phyloP scores from a whole-genome alignment of 2,113 vertebrate genomes.

The Urocynchramus pylzowi region DNA sequence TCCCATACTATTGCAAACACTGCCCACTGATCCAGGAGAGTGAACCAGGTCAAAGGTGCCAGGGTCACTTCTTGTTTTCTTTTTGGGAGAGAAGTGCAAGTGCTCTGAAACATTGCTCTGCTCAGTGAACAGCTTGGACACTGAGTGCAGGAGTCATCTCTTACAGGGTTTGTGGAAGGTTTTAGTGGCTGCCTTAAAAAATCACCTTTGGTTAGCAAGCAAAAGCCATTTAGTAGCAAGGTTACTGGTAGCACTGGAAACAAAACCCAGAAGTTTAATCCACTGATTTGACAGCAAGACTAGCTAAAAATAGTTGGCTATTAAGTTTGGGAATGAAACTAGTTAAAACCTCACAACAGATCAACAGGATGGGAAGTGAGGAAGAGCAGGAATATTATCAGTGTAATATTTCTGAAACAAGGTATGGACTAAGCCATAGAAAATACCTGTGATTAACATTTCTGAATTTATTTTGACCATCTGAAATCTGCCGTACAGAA shows the following conservation, averaged over 20 bases:
- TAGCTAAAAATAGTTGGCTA: neutral
- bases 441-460: neutral
- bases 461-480: neutral
- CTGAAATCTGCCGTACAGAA: neutral
- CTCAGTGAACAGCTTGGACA: neutral
- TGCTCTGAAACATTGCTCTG: neutral
- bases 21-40: conserved; percentile 44
- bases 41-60: conserved; percentile 31
- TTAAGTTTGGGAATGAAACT: neutral
- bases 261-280: neutral
- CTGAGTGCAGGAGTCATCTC: neutral
- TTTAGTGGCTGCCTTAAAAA: neutral
- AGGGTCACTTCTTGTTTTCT: conserved; percentile 36
- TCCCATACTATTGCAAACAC: conserved; percentile 20
- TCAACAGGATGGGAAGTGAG: neutral
- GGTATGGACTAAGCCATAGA: neutral
- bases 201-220: neutral
- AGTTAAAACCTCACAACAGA: neutral
- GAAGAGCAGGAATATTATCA: neutral
- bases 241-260: neutral
- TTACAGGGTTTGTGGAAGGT: neutral
- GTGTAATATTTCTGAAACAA: neutral
- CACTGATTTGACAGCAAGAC: neutral
- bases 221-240: neutral
- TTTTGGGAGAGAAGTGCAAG: conserved; percentile 16